phyloP scores from a whole-genome alignment of 2,888 invertebrate species.

The Hydrotaea cyrtoneurina region DNA sequence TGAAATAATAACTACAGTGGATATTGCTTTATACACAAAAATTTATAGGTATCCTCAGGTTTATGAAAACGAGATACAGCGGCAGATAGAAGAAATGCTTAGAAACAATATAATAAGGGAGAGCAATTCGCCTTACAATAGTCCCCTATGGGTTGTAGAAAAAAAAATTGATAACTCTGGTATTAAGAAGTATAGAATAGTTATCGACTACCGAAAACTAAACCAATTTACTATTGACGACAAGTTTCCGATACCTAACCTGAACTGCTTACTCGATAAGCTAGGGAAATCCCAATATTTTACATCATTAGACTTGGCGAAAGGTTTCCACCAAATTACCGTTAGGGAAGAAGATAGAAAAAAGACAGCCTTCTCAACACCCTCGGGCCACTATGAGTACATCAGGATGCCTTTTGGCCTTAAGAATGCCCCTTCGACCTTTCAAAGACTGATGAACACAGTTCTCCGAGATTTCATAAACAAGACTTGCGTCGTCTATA shows the following conservation, averaged over 20 bases:
- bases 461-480: constrained; percentile 15
- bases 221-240: too few species aligned
- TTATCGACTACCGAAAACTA: too few species aligned
- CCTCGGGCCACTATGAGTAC: too few species aligned
- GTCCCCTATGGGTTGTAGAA: too few species aligned
- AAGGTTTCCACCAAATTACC: neutral
- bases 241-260: neutral
- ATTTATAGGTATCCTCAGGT: neutral
- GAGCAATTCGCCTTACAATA: too few species aligned
- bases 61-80: neutral
- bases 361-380: neutral
- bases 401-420: too few species aligned
- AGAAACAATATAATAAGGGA: neutral
- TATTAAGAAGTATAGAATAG: too few species aligned
- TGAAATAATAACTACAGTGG: too few species aligned
- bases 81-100: neutral
- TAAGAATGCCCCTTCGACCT: too few species aligned
- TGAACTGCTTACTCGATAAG: neutral
- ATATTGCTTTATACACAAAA: too few species aligned
- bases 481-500: too few species aligned
- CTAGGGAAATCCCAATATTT: neutral
- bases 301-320: neutral
- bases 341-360: neutral
- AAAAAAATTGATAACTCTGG: neutral
- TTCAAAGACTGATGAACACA: too few species aligned